Evolutionary conservation across 2,888 invertebrate genomes (phyloP), one percentile per base, ranked within the genome.

Genomic region (Hybos culiciformis): DNA sequence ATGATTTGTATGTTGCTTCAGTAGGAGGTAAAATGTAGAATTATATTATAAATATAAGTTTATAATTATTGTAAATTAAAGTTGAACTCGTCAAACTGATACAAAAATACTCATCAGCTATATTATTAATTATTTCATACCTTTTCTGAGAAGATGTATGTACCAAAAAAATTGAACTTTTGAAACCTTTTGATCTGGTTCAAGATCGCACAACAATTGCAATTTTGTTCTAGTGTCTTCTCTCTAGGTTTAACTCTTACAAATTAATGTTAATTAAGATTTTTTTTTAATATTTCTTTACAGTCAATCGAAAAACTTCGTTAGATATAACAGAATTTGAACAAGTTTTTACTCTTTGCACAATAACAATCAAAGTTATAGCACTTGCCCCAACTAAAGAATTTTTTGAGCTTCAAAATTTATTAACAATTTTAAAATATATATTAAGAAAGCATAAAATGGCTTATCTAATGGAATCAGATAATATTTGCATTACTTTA

Each of bases 241-340:
- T n/a, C n/a, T n/a, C n/a, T n/a, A n/a, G n/a, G n/a, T n/a, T n/a
- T n/a, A n/a, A n/a, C n/a, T n/a, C n/a, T n/a, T n/a, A n/a, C n/a
- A n/a, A n/a, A n/a, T n/a, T n/a, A n/a, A n/a, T n/a, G n/a, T n/a
- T n/a, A n/a, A n/a, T n/a, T n/a, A n/a, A n/a, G n/a, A n/a, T n/a
- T n/a, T n/a, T n/a, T n/a, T n/a, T 19, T 5, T 21, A 18, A 36
- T 14, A 9, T 29, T 17, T 20, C 12, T 34, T 33, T 45, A 11
- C 8, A 51, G 48, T 46, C 1, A 46, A 39, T 37, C 45, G 48
- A 12, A 32, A 36, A 17, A 23, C 41, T 1, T 18, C 38, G 20
- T 24, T 50, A 12, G 38, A 50, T 20, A 48, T 51, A 5, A 17
- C 23, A 18, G 48, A 51, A 36, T 48, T 48, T 23, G 44, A 44